These are phyloP conservation scores for Cettia cetti DNA, from an alignment of 2,113 vertebrate species.

Conservation along the genomic window DNA sequence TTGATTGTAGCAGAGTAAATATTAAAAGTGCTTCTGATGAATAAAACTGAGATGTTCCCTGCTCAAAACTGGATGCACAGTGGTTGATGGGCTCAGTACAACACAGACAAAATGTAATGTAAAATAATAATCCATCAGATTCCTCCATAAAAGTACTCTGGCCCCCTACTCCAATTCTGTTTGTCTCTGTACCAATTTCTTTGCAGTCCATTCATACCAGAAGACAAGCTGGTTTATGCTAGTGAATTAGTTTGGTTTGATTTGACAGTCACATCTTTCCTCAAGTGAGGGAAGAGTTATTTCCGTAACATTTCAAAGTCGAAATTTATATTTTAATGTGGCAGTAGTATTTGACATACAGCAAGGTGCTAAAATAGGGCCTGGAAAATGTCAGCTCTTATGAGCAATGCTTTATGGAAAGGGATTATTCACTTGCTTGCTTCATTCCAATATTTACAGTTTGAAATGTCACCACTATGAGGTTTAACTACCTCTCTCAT, in stretches of 20 bases:
- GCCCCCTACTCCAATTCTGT: not conserved
- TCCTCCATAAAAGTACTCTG: not conserved
- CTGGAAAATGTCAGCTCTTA: not conserved
- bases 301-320: not conserved
- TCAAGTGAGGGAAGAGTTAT: not conserved
- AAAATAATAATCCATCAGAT: not conserved
- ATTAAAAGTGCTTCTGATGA: not conserved
- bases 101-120: not conserved
- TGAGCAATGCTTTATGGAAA: not conserved
- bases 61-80: not conserved
- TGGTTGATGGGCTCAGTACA: not conserved
- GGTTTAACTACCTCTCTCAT: not conserved
- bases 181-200: not conserved
- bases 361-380: not conserved
- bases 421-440: not conserved
- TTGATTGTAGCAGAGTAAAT: not conserved
- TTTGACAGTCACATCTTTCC: not conserved
- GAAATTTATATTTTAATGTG: not conserved
- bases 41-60: not conserved
- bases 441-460: not conserved
- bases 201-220: not conserved
- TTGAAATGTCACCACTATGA: not conserved
- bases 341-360: not conserved
- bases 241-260: not conserved
- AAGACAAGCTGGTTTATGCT: not conserved